Evolutionary conservation across 2,113 vertebrate species (phyloP).

Genomic region (Pseudonaja textilis): DNA sequence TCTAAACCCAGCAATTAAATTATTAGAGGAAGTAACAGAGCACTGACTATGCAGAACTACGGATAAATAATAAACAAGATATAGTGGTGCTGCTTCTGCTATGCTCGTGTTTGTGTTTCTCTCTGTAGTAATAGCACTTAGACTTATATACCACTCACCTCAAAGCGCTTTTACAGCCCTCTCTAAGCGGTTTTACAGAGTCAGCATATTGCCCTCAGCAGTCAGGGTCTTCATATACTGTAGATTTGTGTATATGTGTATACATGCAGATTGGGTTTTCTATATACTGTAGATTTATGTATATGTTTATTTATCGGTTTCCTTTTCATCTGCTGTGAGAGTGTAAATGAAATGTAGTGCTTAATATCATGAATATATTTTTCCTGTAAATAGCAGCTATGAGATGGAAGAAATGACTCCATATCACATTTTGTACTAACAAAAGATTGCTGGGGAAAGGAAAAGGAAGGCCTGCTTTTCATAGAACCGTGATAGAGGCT

Average conservation of each 20-base stretch:
- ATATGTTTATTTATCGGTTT: not conserved
- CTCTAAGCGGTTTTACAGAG: too few relatives aligned
- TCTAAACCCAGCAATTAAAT: constrained; percentile 8
- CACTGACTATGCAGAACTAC: not conserved
- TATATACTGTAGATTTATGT: not conserved
- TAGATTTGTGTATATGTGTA: too few relatives aligned
- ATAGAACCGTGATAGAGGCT: not conserved
- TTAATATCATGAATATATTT: not conserved
- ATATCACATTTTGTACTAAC: not conserved
- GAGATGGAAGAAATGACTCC: not conserved
- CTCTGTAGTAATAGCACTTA: not conserved
- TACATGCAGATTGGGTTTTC: too few relatives aligned
- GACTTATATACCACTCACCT: too few relatives aligned
- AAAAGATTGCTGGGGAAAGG: not conserved
- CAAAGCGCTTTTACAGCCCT: too few relatives aligned
- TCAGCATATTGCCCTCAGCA: too few relatives aligned
- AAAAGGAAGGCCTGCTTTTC: not conserved
- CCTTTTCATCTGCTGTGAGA: not conserved
- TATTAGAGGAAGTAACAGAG: constrained; percentile 22
- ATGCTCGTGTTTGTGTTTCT: not conserved
- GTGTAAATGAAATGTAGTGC: not conserved
- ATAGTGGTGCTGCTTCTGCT: not conserved
- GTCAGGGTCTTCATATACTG: too few relatives aligned
- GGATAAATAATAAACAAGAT: not conserved
- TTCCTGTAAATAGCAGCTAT: not conserved